Base-by-base conservation (phyloP, 2,797 vertebrate genomes). In the Spheniscus humboldti region DNA sequence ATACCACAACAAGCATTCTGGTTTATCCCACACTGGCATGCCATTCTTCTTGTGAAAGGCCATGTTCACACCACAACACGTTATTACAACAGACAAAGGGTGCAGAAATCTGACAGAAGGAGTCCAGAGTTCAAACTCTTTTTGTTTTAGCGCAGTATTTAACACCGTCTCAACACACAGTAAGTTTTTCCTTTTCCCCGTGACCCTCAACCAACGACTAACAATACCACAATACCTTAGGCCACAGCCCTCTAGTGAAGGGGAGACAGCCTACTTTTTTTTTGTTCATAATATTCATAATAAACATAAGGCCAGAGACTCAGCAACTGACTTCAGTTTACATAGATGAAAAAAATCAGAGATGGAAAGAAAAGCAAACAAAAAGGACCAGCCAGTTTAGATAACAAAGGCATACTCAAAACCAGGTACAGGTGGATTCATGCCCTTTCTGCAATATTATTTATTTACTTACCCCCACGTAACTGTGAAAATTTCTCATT, bases 11-110 rank as follows among this genome's bases (percentile, higher is more conserved):
- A 80, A 91, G 67, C 14, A 27, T 43, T 48, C 39, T 66, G 59
- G 63, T 90, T 93, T 60, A 94, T 69, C 86, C 81, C 95, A 90
- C 73, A n/a, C 13, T 48, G 31, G 78, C 81, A 82, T 22, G 39
- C 41, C 62, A 31, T 27, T 60, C 73, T 85, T 92, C 95, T 80
- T 92, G 81, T 69, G 88, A 96, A 95, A 92, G 77, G 74, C 91
- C 79, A 56, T 4, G 20, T 60, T 75, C 92, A 87, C 80, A 86
- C 47, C 79, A 78, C 41, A 92, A 86, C 48, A 68, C 7, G n/a
- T 78, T 92, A 96, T 57, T 73, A 83, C 43, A 74, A 89, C 52
- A 93, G 78, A 69, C 45, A 77, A 83, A 75, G 37, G 52, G 14
- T 24, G 25, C 56, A 76, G 81, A 90, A 64, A 75, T 84, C 72